Evolutionary conservation across 1,140 invertebrate genomes (phyloP).

Genomic region (Stegodyphus dumicola): DNA sequence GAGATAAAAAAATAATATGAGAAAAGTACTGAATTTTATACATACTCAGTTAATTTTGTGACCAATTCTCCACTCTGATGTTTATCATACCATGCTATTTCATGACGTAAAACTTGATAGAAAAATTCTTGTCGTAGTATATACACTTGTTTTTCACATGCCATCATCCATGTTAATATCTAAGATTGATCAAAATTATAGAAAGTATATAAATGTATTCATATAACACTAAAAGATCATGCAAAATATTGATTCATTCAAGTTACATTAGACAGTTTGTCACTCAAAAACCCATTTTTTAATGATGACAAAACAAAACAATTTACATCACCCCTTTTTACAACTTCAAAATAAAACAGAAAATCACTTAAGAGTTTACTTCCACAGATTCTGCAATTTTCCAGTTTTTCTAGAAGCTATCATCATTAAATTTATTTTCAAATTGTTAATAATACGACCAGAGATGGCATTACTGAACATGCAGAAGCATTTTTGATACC

Average conservation of each 20-base stretch:
- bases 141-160: slow-evolving; percentile 68
- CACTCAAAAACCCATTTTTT: no score
- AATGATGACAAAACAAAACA: no score
- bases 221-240: neutral
- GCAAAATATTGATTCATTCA: neutral
- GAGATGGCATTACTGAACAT: no score
- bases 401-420: no score
- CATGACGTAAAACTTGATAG: slow-evolving; percentile 72
- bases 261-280: neutral
- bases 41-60: slow-evolving; percentile 84
- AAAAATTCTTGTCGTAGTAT: slow-evolving; percentile 67
- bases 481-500: no score
- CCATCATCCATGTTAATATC: slow-evolving; percentile 68
- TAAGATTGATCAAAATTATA: slow-evolving; percentile 54
- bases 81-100: slow-evolving; percentile 86
- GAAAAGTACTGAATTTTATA: slow-evolving; percentile 24
- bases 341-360: no score
- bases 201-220: neutral
- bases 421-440: no score
- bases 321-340: no score
- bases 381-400: no score
- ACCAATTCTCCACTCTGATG: slow-evolving; percentile 85
- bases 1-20: no score
- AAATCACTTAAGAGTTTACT: no score
- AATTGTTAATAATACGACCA: no score